Conservation (phyloP, 2,888 invertebrate genomes). For the Lymantria dispar region DNA sequence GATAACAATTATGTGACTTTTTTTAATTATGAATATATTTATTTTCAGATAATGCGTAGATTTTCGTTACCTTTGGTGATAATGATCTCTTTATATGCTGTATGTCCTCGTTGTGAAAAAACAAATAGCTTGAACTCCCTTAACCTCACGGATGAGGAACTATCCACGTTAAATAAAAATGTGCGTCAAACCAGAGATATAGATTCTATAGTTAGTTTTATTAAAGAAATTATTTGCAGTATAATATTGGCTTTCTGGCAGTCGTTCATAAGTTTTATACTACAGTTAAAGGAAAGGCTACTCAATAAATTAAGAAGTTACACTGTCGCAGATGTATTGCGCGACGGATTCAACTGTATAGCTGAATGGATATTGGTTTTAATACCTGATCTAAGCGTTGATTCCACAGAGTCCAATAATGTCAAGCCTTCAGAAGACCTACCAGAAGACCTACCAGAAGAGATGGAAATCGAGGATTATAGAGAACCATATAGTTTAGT, state of each 20-base stretch:
- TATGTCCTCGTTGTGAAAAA: slow-evolving; percentile 4
- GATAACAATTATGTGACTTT: too few relatives aligned
- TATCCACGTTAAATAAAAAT: slow-evolving; percentile 12
- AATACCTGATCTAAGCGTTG: background rate
- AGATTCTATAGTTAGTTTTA: slow-evolving; percentile 31
- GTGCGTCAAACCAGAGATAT: slow-evolving; percentile 28
- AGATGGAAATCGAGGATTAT: background rate
- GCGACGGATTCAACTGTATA: slow-evolving; percentile 43
- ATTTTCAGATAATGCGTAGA: slow-evolving; percentile 19
- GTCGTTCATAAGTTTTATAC: slow-evolving; percentile 33
- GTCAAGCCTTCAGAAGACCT: background rate
- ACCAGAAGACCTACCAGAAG: background rate
- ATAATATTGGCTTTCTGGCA: slow-evolving; percentile 35
- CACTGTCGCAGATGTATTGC: slow-evolving; percentile 48
- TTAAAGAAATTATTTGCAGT: slow-evolving; percentile 48
- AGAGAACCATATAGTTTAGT: slow-evolving; percentile 4
- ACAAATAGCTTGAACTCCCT: background rate
- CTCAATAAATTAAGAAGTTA: slow-evolving; percentile 46
- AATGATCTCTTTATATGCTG: slow-evolving; percentile 5
- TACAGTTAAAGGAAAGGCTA: slow-evolving; percentile 46
- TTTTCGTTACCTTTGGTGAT: slow-evolving; percentile 3
- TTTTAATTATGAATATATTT: background rate
- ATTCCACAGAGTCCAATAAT: background rate
- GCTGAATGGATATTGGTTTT: slow-evolving; percentile 16
- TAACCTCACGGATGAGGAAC: slow-evolving; percentile 5